These are phyloP conservation scores for Calameuta idolon DNA, from an alignment of 2,888 invertebrate genomes.

Conservation along the genomic window DNA sequence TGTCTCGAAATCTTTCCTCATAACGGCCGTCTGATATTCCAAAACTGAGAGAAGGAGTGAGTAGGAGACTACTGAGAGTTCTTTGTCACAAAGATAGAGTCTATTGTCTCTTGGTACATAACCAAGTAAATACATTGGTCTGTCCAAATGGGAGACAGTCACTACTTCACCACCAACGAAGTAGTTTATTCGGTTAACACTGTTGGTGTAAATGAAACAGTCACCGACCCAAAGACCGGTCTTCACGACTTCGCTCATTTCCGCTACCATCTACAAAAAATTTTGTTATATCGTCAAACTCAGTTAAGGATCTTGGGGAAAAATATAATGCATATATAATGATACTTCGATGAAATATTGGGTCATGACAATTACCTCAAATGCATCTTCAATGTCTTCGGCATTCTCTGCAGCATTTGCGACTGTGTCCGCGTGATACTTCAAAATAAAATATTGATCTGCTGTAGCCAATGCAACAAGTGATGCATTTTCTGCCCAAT, in stretches of 20 bases:
- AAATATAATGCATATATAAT: slow-evolving; percentile 1
- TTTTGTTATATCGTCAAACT: neutral
- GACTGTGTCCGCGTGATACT: slow-evolving; percentile 88
- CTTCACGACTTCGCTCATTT: slow-evolving; percentile 91
- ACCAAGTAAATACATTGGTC: slow-evolving; percentile 96
- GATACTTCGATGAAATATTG: neutral
- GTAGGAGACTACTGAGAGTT: slow-evolving; percentile 95
- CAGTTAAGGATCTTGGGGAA: neutral
- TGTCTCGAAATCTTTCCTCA: slow-evolving; percentile 96
- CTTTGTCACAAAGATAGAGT: slow-evolving; percentile 97
- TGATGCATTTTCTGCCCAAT: slow-evolving; percentile 97
- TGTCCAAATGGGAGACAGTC: slow-evolving; percentile 96
- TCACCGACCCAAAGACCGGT: slow-evolving; percentile 99
- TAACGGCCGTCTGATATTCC: slow-evolving; percentile 99
- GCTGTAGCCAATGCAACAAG: slow-evolving; percentile 95
- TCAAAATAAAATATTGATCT: slow-evolving; percentile 93
- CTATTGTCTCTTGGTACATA: slow-evolving; percentile 97
- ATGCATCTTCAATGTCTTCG: slow-evolving; percentile 91
- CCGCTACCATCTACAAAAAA: slow-evolving; percentile 78
- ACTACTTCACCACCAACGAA: slow-evolving; percentile 99
- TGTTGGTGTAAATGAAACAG: slow-evolving; percentile 99
- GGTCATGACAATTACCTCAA: slow-evolving; percentile 76
- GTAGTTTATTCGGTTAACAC: slow-evolving; percentile 96
- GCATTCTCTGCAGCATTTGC: slow-evolving; percentile 80
- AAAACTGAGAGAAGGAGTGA: slow-evolving; percentile 93